Percentiles rank a stretch among this genome's conserved stretches.
Evolutionary conservation across 2,888 invertebrate species (phyloP).

Genomic region (Megamerina dolium): DNA sequence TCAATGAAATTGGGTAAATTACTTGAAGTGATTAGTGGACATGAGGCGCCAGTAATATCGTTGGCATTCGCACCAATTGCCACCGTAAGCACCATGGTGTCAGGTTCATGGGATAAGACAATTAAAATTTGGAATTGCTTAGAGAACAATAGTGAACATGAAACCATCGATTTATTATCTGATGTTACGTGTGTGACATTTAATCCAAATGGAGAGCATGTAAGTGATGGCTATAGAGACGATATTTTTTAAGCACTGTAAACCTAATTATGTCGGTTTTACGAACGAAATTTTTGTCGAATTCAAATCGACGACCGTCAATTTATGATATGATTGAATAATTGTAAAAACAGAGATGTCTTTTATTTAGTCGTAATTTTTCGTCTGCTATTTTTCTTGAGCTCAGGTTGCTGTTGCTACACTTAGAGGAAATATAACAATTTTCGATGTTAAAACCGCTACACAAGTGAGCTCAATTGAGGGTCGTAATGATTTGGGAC

Average conservation of each 20-base stretch:
- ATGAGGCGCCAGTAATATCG: slow-evolving; percentile 84
- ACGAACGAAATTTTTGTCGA: too few relatives aligned
- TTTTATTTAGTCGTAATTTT: too few relatives aligned
- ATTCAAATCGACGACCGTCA: too few relatives aligned
- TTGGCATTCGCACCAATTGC: slow-evolving; percentile 72
- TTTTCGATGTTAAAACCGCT: slow-evolving; percentile 68
- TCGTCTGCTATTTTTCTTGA: too few relatives aligned
- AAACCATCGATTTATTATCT: slow-evolving; percentile 68
- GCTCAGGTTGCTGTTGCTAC: slow-evolving; percentile 90
- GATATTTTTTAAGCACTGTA: background rate
- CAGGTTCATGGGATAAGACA: slow-evolving; percentile 93
- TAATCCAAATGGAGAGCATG: slow-evolving; percentile 84
- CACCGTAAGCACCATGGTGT: slow-evolving; percentile 70
- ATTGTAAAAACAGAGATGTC: too few relatives aligned
- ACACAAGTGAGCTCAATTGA: slow-evolving; percentile 75
- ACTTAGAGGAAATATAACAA: slow-evolving; percentile 75
- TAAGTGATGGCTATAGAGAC: slow-evolving; percentile 27
- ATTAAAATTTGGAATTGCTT: slow-evolving; percentile 88
- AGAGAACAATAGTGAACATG: slow-evolving; percentile 71
- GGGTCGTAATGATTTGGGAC: slow-evolving; percentile 82
- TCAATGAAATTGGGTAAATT: slow-evolving; percentile 87
- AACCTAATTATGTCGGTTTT: too few relatives aligned
- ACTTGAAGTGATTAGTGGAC: slow-evolving; percentile 85
- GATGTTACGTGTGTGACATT: slow-evolving; percentile 82
- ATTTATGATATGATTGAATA: too few relatives aligned